Evolutionary conservation across 2,113 vertebrate genomes (phyloP), one percentile per base, ranked within the genome.

Genomic region (Clinocottus analis): DNA sequence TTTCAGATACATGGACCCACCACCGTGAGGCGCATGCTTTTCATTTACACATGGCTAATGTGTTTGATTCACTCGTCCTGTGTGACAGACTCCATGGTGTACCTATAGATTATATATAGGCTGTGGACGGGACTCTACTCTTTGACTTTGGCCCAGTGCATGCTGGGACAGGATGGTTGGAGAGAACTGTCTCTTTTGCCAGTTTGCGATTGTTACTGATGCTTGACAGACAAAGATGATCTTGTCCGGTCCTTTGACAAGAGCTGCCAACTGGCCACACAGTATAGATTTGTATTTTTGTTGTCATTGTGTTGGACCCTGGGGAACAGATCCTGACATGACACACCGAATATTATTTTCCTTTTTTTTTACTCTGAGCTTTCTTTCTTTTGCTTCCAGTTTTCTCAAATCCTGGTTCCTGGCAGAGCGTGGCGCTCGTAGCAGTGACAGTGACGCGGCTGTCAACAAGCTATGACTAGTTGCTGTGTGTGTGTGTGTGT

Each of bases 221-320:
- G 49, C 64, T 61, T 78, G 63, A 71, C 43, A 55, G 72, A 55
- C 67, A 68, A 72, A 77, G 47, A 56, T 73, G 31, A 61, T 63
- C 55, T 7, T 29, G 55, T 78, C 58, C 17, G 5, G 16, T 69
- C 25, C 16, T 68, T 72, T 73, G 47, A 53, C 25, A 73, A 29
- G 13, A 70, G 47, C 75, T 69, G 45, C 39, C 47, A 62, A 21
- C 39, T 21, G 67, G 27, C 59, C 45, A 51, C 17, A 55, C 11
- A 55, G 4, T 23, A 27, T 19, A 27, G 27, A 41, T 56, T 25
- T 75, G 11, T 62, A 2, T 37, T n/a, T 66, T 56, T 73, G 39
- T 21, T 10, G 13, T 74, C 31, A 53, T 39, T 0, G 14, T 29
- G 21, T 43, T 64, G 21, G 17, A 47, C 29, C 27, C 31, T 19